Evolutionary conservation across 2,113 vertebrate species (phyloP).

Genomic region (Cariama cristata): DNA sequence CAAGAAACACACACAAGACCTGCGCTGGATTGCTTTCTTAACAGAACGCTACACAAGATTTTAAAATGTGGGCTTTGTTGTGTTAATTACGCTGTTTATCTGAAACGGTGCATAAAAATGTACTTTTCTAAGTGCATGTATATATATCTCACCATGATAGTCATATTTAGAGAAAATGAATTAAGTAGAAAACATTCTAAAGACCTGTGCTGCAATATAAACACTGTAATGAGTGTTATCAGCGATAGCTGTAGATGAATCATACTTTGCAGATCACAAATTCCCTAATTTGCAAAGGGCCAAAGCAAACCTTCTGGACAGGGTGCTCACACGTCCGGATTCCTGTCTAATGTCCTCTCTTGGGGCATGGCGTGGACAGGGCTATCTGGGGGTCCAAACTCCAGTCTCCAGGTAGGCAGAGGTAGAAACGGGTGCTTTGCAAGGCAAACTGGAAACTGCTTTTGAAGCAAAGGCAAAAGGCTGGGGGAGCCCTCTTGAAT

Average conservation of each 20-base stretch:
- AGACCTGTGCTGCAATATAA: background rate
- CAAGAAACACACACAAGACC: background rate
- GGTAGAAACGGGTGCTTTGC: background rate
- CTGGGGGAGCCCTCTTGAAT: background rate
- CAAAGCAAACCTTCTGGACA: background rate
- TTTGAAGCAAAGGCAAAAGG: background rate
- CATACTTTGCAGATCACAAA: background rate
- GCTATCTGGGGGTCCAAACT: accelerated
- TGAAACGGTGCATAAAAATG: background rate
- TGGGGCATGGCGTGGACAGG: background rate
- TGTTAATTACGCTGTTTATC: background rate
- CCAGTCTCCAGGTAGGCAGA: background rate
- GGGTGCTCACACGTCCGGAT: accelerated
- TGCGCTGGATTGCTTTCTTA: background rate
- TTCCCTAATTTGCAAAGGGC: background rate
- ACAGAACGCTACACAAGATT: background rate
- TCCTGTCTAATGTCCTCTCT: background rate
- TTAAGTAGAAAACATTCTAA: background rate
- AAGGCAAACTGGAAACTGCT: background rate
- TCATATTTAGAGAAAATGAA: background rate
- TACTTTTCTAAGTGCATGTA: background rate
- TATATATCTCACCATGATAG: background rate
- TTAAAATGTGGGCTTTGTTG: background rate
- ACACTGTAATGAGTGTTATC: background rate
- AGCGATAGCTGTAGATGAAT: background rate